Evolutionary conservation across 2,797 vertebrate genomes (phyloP), one percentile per base, ranked within the genome.

Genomic region (Poecilia velifera): DNA sequence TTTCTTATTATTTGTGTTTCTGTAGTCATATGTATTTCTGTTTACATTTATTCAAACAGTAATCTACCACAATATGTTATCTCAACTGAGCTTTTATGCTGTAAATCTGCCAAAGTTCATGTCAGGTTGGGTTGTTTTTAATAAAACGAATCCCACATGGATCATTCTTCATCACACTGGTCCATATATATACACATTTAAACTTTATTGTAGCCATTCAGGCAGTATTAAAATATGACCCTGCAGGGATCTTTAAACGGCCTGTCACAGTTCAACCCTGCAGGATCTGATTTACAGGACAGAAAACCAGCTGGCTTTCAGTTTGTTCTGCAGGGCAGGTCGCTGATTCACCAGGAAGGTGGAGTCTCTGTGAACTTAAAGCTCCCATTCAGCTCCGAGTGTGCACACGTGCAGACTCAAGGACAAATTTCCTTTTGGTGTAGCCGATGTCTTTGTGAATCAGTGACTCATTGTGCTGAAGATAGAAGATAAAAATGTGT

Each of bases 231-330:
- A 74, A 82, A 43, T 6, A 39, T 41, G 18, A 43, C 41, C 39
- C 73, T 41, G 34, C 22, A 49, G 5, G 53, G 71, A 74, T 72
- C 81, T 86, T 90, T 43, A 10, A 68, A 39, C 9, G 28, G 12
- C 55, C 5, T 9, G 25, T 85, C 7, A 43, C 1, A 47, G 41
- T 59, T 76, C 75, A 47, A 72, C 57, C 64, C 55, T 74, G 53
- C 43, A 55, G 73, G 45, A 49, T 75, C 39, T 39, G 53, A 73
- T 46, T 43, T 49, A 68, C 41, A 57, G 41, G 43, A 34, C 34
- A 28, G 51, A 73, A 72, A 71, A 49, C 39, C 36, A 9, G 20
- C 45, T 73, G 64, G 80, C 81, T 90, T 90, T 90, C 83, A 79
- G 74, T 92, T 91, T 91, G 77, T 81, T 25, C 74, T 16, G 20